These are phyloP conservation scores for Lochmaea crataegi DNA, from an alignment of 2,888 invertebrate genomes.

Conservation along the genomic window DNA sequence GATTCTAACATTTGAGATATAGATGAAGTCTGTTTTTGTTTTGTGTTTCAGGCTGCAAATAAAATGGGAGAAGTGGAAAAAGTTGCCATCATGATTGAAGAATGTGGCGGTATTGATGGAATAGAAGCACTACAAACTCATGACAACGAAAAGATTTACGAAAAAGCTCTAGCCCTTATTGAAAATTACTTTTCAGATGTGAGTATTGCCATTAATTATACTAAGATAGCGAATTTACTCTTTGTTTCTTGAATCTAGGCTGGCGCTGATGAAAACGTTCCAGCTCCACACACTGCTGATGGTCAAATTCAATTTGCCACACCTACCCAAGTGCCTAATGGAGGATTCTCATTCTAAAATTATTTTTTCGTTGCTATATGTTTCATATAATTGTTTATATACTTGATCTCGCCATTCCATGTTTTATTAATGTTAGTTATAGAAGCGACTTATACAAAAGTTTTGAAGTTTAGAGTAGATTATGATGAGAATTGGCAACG, in stretches of 20 bases:
- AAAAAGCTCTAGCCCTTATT: constrained; percentile 62
- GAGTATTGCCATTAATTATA: constrained; percentile 39
- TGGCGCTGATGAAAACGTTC: constrained; percentile 31
- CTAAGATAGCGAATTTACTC: not conserved
- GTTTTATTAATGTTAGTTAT: constrained; percentile 22
- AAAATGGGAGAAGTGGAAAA: constrained; percentile 81
- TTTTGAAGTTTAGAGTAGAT: constrained; percentile 13
- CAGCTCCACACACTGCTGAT: constrained; percentile 52
- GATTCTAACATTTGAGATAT: too few relatives aligned
- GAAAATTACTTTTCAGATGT: constrained; percentile 64
- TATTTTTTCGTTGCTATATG: constrained; percentile 3
- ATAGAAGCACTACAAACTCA: constrained; percentile 90
- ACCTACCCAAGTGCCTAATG: constrained; percentile 55
- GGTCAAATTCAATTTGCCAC: constrained; percentile 60
- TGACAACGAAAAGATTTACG: constrained; percentile 84
- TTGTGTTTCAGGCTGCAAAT: constrained; percentile 74
- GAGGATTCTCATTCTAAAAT: constrained; percentile 58
- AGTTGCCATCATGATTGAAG: constrained; percentile 85
- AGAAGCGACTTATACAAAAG: constrained; percentile 17
- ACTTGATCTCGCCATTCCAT: constrained; percentile 38
- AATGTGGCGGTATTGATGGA: constrained; percentile 90
- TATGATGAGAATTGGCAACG: not conserved
- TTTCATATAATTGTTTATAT: constrained; percentile 5
- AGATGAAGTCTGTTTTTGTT: not conserved
- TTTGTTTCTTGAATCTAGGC: not conserved